Conservation (phyloP, 2,888 invertebrate species). For the Microplitis deprimator region DNA sequence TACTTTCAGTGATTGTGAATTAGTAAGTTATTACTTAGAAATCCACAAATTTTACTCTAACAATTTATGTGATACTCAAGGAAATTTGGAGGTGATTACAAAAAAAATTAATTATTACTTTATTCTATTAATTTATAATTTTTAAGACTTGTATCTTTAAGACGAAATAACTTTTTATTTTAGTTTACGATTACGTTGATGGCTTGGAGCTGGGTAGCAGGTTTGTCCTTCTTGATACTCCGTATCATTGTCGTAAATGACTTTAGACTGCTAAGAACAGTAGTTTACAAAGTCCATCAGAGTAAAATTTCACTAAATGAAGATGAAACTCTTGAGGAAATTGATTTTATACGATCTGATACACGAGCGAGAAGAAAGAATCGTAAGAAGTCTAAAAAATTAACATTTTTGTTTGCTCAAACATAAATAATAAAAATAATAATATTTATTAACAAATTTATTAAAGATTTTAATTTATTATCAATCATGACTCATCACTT, state of each 20-base stretch:
- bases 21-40: constrained; percentile 48
- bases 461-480: no score
- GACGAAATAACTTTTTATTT: not conserved
- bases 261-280: constrained; percentile 56
- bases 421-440: not conserved
- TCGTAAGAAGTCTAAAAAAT: not conserved
- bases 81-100: constrained; percentile 47
- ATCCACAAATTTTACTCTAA: constrained; percentile 38
- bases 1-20: constrained; percentile 52
- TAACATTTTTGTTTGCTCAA: not conserved
- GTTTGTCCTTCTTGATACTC: constrained; percentile 50
- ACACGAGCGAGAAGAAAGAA: not conserved
- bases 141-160: no score
- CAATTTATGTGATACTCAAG: constrained; percentile 48
- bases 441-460: not conserved
- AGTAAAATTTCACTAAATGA: constrained; percentile 5
- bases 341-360: not conserved
- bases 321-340: constrained; percentile 29
- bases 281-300: constrained; percentile 50
- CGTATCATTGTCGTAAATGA: constrained; percentile 52
- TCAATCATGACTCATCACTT: constrained; percentile 40
- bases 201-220: constrained; percentile 55
- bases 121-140: not conserved
- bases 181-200: constrained; percentile 55
- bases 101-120: not conserved